Evolutionary conservation across 2,797 vertebrate species (phyloP).

Genomic region (Galaxias olidus): DNA sequence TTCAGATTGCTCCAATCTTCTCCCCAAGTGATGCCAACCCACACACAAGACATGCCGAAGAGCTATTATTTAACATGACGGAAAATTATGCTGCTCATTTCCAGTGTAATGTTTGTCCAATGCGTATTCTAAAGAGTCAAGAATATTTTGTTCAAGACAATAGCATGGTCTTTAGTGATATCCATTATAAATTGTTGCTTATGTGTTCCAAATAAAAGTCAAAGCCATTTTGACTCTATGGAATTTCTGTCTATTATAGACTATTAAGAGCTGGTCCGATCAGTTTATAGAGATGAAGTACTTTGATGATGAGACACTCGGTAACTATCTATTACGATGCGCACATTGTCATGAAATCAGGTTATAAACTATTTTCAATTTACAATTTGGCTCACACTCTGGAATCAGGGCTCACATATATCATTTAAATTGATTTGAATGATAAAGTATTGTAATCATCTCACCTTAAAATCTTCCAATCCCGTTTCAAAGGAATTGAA

Average conservation of each 20-base stretch:
- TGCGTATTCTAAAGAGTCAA: not conserved
- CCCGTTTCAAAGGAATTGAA: conserved; percentile 57
- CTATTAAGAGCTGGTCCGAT: not conserved
- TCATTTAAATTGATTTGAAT: conserved; percentile 29
- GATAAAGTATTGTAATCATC: conserved; percentile 22
- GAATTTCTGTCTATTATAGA: conserved; percentile 7
- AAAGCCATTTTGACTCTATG: not conserved
- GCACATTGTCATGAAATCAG: conserved; percentile 8
- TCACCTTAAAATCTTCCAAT: conserved; percentile 63
- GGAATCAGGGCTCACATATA: conserved; percentile 26
- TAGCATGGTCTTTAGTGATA: not conserved
- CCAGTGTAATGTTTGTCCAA: not conserved
- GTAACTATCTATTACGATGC: not conserved
- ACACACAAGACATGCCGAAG: not conserved
- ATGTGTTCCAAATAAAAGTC: not conserved
- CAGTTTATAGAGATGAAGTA: not conserved
- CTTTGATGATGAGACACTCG: not conserved
- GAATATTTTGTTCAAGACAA: not conserved
- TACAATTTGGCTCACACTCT: conserved; percentile 1
- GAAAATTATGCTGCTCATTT: not conserved
- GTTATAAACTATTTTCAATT: not conserved
- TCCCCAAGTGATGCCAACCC: conserved; percentile 19
- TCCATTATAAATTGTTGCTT: not conserved
- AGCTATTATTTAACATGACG: not conserved
- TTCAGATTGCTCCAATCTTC: conserved; percentile 36